Conservation (phyloP, 2,888 invertebrate genomes). For the Polydesmus complanatus region DNA sequence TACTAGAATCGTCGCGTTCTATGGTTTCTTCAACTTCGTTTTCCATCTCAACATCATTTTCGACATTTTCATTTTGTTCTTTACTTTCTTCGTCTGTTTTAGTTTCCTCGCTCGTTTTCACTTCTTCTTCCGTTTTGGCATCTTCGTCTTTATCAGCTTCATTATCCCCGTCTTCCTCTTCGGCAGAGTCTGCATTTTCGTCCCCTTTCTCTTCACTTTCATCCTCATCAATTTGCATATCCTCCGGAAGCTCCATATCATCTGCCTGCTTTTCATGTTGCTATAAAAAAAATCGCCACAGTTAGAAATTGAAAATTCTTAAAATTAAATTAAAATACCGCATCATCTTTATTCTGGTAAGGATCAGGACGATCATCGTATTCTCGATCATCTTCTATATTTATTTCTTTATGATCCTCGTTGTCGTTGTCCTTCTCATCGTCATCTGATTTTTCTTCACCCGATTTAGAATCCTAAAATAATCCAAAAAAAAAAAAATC, state of each 20-base stretch:
- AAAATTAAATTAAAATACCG: conserved; percentile 2
- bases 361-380: conserved; percentile 45
- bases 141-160: conserved; percentile 25
- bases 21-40: conserved; percentile 37
- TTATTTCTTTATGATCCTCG: conserved; percentile 17
- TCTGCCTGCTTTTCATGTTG: conserved; percentile 49
- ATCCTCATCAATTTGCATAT: conserved; percentile 63
- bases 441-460: conserved; percentile 24
- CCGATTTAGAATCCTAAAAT: conserved; percentile 2
- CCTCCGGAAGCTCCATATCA: conserved; percentile 73
- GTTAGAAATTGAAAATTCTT: conserved; percentile 4
- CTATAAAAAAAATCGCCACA: background rate
- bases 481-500: background rate
- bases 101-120: conserved; percentile 20
- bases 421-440: conserved; percentile 71
- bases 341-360: conserved; percentile 40
- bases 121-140: conserved; percentile 31
- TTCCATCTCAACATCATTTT: conserved; percentile 39
- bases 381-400: conserved; percentile 20
- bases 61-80: conserved; percentile 38
- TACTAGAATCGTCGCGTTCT: no score
- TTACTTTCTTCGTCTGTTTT: conserved; percentile 27
- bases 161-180: conserved; percentile 30
- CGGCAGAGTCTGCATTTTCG: conserved; percentile 39
- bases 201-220: conserved; percentile 30